A percentile compares a stretch with the other conserved stretches of the same genome.
These are phyloP conservation scores for Coendou prehensilis DNA, from an alignment of 2,797 vertebrate species.

Conservation along the genomic window DNA sequence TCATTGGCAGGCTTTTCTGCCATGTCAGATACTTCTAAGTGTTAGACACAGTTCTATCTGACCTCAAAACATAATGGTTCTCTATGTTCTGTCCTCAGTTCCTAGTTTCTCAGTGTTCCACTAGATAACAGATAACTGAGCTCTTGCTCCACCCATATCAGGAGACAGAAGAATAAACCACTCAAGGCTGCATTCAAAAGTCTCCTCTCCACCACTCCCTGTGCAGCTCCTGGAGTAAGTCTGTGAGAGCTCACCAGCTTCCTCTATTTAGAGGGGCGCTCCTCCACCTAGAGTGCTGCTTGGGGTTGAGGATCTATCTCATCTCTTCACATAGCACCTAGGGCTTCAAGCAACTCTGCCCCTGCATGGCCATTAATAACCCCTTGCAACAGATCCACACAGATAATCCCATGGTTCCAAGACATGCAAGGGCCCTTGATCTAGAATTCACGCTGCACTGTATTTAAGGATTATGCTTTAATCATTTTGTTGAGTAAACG, in stretches of 20 bases:
- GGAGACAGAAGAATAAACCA: neutral
- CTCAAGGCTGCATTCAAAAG: neutral
- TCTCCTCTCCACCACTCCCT: neutral
- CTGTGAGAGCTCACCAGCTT: neutral
- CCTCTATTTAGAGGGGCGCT: neutral
- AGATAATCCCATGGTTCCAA: neutral
- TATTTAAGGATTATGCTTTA: constrained; percentile 18
- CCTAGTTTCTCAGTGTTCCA: neutral
- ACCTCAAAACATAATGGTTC: neutral
- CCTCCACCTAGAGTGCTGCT: neutral
- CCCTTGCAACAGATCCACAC: neutral
- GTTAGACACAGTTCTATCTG: neutral
- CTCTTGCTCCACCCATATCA: neutral
- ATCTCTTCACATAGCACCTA: neutral
- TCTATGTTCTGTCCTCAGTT: neutral
- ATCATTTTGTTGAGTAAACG: constrained; percentile 32
- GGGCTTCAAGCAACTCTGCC: neutral
- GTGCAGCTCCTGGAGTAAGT: neutral
- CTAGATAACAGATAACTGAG: neutral
- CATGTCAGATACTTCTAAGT: neutral
- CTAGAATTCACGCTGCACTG: neutral
- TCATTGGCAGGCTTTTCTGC: neutral
- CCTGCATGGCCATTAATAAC: neutral
- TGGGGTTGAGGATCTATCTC: neutral
- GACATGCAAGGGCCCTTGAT: neutral